Evolutionary conservation across 1,140 invertebrate genomes (phyloP).

Genomic region (Cardiocondyla obscurior): DNA sequence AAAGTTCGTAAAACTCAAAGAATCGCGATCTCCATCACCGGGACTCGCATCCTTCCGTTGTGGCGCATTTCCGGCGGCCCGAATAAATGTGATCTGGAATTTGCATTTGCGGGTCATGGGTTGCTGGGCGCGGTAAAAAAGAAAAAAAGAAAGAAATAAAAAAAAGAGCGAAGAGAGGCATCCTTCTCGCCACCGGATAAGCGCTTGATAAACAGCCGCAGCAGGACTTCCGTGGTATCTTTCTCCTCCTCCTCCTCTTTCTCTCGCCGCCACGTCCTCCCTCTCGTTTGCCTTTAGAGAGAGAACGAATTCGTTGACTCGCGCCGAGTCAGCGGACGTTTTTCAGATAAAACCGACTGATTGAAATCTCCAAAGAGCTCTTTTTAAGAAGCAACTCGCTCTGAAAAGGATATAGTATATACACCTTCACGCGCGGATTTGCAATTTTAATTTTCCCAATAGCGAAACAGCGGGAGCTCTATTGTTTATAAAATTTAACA

Average conservation of each 20-base stretch:
- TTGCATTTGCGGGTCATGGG: slow-evolving; percentile 56
- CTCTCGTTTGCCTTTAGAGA: slow-evolving; percentile 23
- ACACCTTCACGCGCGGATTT: not conserved
- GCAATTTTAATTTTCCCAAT: not conserved
- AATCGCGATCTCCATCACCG: slow-evolving; percentile 1
- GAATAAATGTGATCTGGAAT: slow-evolving; percentile 56
- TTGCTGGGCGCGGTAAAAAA: not conserved
- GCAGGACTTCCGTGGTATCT: slow-evolving; percentile 42
- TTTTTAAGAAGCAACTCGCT: not conserved
- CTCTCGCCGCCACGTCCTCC: not conserved
- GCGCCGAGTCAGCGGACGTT: not conserved
- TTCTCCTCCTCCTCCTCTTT: not conserved
- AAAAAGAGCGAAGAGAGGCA: not conserved
- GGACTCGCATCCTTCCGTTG: slow-evolving; percentile 27
- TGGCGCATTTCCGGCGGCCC: slow-evolving; percentile 32
- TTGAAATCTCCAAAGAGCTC: not conserved
- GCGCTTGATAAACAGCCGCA: slow-evolving; percentile 54
- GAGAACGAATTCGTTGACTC: slow-evolving; percentile 21
- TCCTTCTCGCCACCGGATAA: slow-evolving; percentile 48
- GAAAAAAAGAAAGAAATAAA: too few relatives aligned
- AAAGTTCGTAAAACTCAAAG: not conserved
- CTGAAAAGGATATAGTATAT: not conserved
- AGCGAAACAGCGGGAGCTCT: not conserved
- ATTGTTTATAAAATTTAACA: not conserved
- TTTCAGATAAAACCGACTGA: not conserved